Evolutionary conservation across 2,888 invertebrate species (phyloP).

Genomic region (Apodemia mormo): DNA sequence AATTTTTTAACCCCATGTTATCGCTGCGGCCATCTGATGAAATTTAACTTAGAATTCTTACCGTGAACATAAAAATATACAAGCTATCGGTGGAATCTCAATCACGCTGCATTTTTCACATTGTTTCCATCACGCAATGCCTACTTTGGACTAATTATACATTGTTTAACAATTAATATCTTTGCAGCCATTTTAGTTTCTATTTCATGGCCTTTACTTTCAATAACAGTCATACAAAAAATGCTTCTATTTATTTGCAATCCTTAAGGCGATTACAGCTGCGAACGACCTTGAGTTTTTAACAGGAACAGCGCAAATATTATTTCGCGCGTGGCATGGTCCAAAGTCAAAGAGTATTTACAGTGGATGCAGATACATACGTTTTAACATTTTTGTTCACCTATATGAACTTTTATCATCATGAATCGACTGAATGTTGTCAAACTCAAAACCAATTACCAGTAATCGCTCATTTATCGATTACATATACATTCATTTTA

Average conservation of each 20-base stretch:
- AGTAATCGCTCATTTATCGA: no score
- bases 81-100: neutral
- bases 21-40: neutral
- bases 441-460: no score
- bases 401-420: no score
- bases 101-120: neutral
- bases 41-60: neutral
- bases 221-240: conserved; percentile 51
- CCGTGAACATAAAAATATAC: neutral
- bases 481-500: no score
- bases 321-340: no score
- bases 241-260: neutral
- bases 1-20: neutral
- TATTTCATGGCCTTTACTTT: conserved; percentile 18
- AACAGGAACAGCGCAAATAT: no score
- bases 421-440: no score
- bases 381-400: no score
- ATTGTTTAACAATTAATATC: neutral
- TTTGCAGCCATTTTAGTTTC: neutral
- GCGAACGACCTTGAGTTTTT: no score
- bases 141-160: neutral
- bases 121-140: conserved; percentile 6
- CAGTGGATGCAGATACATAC: no score
- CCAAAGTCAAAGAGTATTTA: no score
- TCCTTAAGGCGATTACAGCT: no score